phyloP scores from a whole-genome alignment of 2,888 invertebrate genomes.

The Lepidochrysops patricia region DNA sequence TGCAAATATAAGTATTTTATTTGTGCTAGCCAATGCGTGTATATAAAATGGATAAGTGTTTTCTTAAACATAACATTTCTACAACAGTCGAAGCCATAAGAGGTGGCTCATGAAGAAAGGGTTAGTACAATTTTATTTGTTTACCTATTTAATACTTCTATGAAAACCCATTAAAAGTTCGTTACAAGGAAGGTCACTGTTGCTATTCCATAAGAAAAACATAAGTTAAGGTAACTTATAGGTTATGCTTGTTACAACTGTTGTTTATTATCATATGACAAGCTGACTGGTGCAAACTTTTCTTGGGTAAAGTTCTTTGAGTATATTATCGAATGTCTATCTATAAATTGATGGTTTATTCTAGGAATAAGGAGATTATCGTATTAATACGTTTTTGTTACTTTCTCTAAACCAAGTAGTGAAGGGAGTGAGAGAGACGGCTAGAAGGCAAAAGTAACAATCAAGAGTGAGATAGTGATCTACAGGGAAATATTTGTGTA shows the following conservation, averaged over 20 bases:
- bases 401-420: conserved; percentile 70
- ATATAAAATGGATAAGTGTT: conserved; percentile 70
- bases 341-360: not conserved
- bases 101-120: conserved; percentile 74
- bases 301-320: not conserved
- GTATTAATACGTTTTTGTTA: conserved; percentile 70
- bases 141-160: conserved; percentile 23
- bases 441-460: conserved; percentile 27
- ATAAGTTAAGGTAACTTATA: conserved; percentile 28
- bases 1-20: conserved; percentile 62
- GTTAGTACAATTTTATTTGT: conserved; percentile 66
- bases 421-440: conserved; percentile 63
- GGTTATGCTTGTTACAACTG: conserved; percentile 44
- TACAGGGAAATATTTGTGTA: conserved; percentile 40
- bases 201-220: conserved; percentile 16
- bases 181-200: not conserved
- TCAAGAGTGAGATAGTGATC: conserved; percentile 50
- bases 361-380: conserved; percentile 26
- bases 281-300: conserved; percentile 4
- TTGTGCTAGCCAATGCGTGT: conserved; percentile 65
- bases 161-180: conserved; percentile 1
- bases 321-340: not conserved
- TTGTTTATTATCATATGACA: conserved; percentile 39
- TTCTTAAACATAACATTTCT: conserved; percentile 60
- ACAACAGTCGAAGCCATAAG: conserved; percentile 62